Evolutionary conservation across 2,888 invertebrate genomes (phyloP).

Genomic region (Volucella inanis): DNA sequence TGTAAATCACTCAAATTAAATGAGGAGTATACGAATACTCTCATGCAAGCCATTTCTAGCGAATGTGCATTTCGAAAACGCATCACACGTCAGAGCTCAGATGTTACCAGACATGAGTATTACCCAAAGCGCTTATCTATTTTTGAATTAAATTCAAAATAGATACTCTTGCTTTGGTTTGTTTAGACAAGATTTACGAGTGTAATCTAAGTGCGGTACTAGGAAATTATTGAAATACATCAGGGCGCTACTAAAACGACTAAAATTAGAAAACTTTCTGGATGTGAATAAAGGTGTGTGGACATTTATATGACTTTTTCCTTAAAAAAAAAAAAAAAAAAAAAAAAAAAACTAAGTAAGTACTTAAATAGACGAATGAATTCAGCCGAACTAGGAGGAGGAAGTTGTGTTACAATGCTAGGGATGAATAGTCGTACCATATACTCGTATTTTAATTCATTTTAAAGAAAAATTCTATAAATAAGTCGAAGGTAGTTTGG

Average conservation of each 20-base stretch:
- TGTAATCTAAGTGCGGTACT: slow-evolving; percentile 24
- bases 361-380: slow-evolving; percentile 28
- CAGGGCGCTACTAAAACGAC: slow-evolving; percentile 21
- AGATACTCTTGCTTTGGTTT: slow-evolving; percentile 18
- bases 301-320: slow-evolving; percentile 34
- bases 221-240: slow-evolving; percentile 12
- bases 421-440: too few relatives aligned
- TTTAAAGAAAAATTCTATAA: slow-evolving; percentile 36
- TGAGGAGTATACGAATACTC: neutral
- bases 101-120: too few relatives aligned
- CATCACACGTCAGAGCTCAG: slow-evolving; percentile 10
- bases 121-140: slow-evolving; percentile 36
- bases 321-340: neutral
- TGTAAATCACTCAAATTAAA: slow-evolving; percentile 41
- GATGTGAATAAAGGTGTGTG: slow-evolving; percentile 62
- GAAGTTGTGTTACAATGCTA: slow-evolving; percentile 59
- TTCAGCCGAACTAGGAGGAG: slow-evolving; percentile 29
- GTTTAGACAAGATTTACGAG: slow-evolving; percentile 21
- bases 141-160: slow-evolving; percentile 58
- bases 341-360: neutral
- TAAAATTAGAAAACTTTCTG: slow-evolving; percentile 55
- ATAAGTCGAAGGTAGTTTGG: slow-evolving; percentile 49
- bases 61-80: slow-evolving; percentile 4
- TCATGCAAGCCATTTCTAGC: neutral
- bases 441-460: neutral